Base-by-base conservation (phyloP, 2,113 vertebrate genomes). In the Burhinus bistriatus region DNA sequence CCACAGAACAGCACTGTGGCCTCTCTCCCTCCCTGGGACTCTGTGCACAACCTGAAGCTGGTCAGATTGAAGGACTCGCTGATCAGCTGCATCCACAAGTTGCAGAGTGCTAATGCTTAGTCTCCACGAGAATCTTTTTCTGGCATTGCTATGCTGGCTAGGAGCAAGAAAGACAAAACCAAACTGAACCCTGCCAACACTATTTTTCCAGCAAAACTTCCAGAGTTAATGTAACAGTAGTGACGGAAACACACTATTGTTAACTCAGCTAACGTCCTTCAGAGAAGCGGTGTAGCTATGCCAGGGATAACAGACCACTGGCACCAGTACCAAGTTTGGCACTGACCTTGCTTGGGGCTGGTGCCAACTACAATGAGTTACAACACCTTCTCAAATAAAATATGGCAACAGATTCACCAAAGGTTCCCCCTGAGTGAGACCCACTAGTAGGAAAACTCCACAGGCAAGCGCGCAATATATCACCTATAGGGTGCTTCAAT, bases 121-220 rank as follows among this genome's bases (percentile, higher is more conserved):
- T 45, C 71, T 88, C 70, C 45, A 73, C 1, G 5, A 79, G 54
- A 89, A 69, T 29, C 49, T 77, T 96, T 73, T 87, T 57, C 71
- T 66, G 69, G 79, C 66, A 55, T 32, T 87, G 90, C 54, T 83
- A 10, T 19, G 36, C 81, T 89, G 87, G 64, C 70, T 61, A 52
- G 52, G 15, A 94, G 76, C 36, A 79, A 52, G 86, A 87, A 70
- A 84, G 81, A 57, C 61, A 70, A 95, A 95, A 90, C 59, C 77
- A 95, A 92, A 88, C 23, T 15, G 70, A 89, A 42, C 9, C 18
- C 18, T 36, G 32, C 57, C 82, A 90, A 88, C 23, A 58, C 70
- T 14, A 86, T 76, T 95, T 96, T 96, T 97, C 77, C 95, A 96
- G 77, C 40, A 75, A 93, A 95, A 93, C 38, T 72, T 91, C 65